Percentiles rank a stretch among this genome's conserved stretches.
Evolutionary conservation across 2,888 invertebrate genomes (phyloP).

Genomic region (Volucella inflata): DNA sequence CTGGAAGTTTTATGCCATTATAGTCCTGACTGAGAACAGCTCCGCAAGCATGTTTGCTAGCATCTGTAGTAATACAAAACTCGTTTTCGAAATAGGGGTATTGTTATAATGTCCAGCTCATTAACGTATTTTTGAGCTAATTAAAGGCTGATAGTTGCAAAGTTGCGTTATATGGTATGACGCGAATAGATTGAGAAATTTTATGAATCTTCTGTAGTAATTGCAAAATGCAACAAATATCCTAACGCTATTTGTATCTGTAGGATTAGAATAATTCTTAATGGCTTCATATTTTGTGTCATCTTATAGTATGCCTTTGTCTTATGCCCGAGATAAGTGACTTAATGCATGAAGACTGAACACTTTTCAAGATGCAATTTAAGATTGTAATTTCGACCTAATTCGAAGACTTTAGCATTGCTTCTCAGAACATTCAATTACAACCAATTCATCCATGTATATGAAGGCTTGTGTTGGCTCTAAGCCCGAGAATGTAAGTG

Average conservation of each 20-base stretch:
- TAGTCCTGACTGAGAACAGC: slow-evolving; percentile 66
- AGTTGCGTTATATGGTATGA: slow-evolving; percentile 17
- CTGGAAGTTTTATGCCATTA: slow-evolving; percentile 49
- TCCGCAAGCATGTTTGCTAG: slow-evolving; percentile 61
- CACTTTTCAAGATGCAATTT: slow-evolving; percentile 51
- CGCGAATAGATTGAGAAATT: slow-evolving; percentile 31
- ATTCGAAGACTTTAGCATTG: slow-evolving; percentile 5
- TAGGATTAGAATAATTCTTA: slow-evolving; percentile 41
- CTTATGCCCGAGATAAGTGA: slow-evolving; percentile 58
- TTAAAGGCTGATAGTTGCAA: neutral
- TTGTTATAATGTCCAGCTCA: slow-evolving; percentile 25
- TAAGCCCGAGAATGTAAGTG: slow-evolving; percentile 66
- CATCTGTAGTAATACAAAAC: slow-evolving; percentile 58
- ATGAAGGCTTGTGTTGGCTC: slow-evolving; percentile 72
- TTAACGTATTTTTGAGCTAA: too few relatives aligned
- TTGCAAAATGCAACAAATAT: slow-evolving; percentile 53
- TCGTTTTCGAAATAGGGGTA: slow-evolving; percentile 32
- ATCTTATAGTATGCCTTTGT: slow-evolving; percentile 19
- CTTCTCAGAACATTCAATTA: slow-evolving; percentile 69
- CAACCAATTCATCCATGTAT: slow-evolving; percentile 76
- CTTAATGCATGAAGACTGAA: slow-evolving; percentile 62
- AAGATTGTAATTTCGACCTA: neutral
- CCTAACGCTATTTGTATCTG: slow-evolving; percentile 21
- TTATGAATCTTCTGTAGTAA: slow-evolving; percentile 59
- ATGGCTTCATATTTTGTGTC: slow-evolving; percentile 10